Percentiles rank a stretch among this genome's conserved stretches.
These are phyloP conservation scores for Corydoras maculifer DNA, from an alignment of 2,113 vertebrate genomes.

Conservation along the genomic window DNA sequence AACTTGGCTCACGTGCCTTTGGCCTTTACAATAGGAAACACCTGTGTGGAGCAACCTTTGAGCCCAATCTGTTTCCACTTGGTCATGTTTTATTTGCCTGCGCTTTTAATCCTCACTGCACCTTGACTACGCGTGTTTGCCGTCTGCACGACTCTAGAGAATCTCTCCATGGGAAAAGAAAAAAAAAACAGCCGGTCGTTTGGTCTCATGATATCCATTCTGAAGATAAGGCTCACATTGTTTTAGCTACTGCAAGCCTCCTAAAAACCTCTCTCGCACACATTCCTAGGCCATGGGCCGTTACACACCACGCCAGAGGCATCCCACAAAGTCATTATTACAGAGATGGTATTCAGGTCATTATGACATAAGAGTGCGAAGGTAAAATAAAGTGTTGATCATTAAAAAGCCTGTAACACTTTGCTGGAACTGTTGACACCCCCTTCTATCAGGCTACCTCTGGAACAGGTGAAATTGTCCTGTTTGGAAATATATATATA, in stretches of 20 bases:
- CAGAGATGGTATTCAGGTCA: not conserved
- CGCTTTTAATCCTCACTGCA: conserved; percentile 22
- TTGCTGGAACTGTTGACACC: not conserved
- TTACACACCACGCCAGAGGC: too few relatives aligned
- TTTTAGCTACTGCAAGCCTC: not conserved
- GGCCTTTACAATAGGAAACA: conserved; percentile 28
- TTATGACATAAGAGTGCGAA: not conserved
- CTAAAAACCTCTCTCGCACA: not conserved
- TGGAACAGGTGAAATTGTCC: too few relatives aligned
- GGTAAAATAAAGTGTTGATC: not conserved
- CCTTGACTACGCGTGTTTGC: conserved; percentile 13
- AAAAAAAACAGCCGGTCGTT: not conserved
- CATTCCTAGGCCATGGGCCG: not conserved
- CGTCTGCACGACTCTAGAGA: conserved; percentile 1
- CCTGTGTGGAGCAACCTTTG: conserved; percentile 28
- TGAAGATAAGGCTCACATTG: conserved; percentile 15
- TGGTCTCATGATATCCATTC: conserved; percentile 22
- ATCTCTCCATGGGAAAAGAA: conserved; percentile 2
- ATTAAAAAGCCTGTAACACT: not conserved
- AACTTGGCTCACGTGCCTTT: not conserved
- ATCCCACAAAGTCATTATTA: not conserved
- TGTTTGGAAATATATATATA: too few relatives aligned
- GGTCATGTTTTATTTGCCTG: conserved; percentile 13
- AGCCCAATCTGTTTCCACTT: conserved; percentile 19
- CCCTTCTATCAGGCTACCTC: not conserved